Base-by-base conservation (phyloP, 2,888 invertebrate species). In the Papilio protenor region DNA sequence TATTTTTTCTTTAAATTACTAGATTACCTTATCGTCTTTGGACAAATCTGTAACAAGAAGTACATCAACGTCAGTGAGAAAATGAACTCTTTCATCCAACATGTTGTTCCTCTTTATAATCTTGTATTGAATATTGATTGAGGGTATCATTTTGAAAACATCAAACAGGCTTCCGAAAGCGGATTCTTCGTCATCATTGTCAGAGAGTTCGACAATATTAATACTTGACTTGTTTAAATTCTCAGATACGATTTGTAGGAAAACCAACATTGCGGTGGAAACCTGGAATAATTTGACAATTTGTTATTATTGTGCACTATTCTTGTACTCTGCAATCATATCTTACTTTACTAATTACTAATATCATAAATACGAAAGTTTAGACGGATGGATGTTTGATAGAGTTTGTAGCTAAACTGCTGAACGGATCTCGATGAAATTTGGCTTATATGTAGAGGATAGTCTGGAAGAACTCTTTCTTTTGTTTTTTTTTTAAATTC, bases 231-330 rank as follows among this genome's bases (percentile, higher is more conserved):
- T 86, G 57, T 83, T 84, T 4, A 85, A 66, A 79, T 87, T 88
- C 80, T 88, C 87, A 52, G 83, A 81, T 12, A 87, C 82, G 16
- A 86, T 85, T 87, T 88, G 88, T 33, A 87, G 49, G 70, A 80
- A 84, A 1, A 83, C 73, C 74, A 82, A 80, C 3, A 86, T 21
- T 2, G 83, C 81, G 6, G 82, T 81, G 52, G 78, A 66, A 45
- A 84, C 75, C 87, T 88, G 81, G 59, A 83, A 66, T 40, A 40
- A 40, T 8, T 18, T 66, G 18, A n/a, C n/a, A n/a, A n/a, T n/a
- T n/a, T n/a, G n/a, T n/a, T n/a, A n/a, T n/a, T n/a, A n/a, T n/a
- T n/a, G n/a, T n/a, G n/a, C n/a, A n/a, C n/a, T n/a, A n/a, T n/a
- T n/a, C n/a, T n/a, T n/a, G n/a, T n/a, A 8, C 6, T 8, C 40